A percentile compares a stretch with the other conserved stretches of the same genome.
These are phyloP conservation scores for Drosophila jambulina DNA, from an alignment of 1,140 invertebrate genomes.

Conservation along the genomic window DNA sequence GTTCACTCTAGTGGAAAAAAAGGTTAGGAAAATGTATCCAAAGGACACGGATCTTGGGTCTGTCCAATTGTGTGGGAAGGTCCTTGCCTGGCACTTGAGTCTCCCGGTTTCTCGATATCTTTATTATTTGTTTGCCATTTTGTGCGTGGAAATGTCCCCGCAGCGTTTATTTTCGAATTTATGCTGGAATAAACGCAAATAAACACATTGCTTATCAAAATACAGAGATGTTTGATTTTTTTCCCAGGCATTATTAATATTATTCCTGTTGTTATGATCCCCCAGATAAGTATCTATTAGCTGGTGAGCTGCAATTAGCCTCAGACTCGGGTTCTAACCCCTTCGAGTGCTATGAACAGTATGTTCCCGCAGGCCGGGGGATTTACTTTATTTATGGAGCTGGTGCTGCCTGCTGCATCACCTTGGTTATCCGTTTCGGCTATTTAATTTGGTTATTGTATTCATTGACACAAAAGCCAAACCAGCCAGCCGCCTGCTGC, in stretches of 20 bases:
- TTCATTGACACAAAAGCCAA: constrained; percentile 82
- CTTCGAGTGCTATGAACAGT: constrained; percentile 5
- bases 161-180: constrained; percentile 66
- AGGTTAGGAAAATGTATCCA: constrained; percentile 72
- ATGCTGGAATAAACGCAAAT: constrained; percentile 70
- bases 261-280: constrained; percentile 39
- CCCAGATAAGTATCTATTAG: constrained; percentile 73
- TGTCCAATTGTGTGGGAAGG: constrained; percentile 52
- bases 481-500: constrained; percentile 55
- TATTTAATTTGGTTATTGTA: constrained; percentile 83
- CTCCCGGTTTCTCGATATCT: constrained; percentile 45
- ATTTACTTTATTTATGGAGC: constrained; percentile 37
- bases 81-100: constrained; percentile 57
- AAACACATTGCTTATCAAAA: constrained; percentile 75
- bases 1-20: constrained; percentile 71
- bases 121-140: constrained; percentile 83
- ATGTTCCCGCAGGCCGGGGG: constrained; percentile 24
- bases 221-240: background rate
- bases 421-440: constrained; percentile 63
- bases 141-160: constrained; percentile 64
- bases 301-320: constrained; percentile 51
- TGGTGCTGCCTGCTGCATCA: constrained; percentile 49
- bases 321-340: constrained; percentile 37
- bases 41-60: constrained; percentile 42
- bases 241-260: constrained; percentile 40